Percentiles rank a stretch among this genome's conserved stretches.
phyloP scores from a whole-genome alignment of 64 coral and sea anemone species.

The Porites australiensis region DNA sequence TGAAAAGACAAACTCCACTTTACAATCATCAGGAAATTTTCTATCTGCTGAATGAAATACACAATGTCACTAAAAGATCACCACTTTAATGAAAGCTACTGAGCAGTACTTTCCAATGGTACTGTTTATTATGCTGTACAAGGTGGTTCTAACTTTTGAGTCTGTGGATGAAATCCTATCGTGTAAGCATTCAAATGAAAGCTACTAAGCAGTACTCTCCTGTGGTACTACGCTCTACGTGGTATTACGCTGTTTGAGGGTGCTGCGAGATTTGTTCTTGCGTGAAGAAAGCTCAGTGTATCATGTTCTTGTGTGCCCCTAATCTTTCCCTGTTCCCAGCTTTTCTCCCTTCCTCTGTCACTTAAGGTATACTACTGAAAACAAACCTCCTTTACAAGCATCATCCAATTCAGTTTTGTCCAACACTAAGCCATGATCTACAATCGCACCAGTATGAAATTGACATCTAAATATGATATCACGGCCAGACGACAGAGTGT shows the following conservation, averaged over 20 bases:
- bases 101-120: background rate
- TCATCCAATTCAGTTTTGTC: slow-evolving; percentile 93
- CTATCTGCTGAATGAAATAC: slow-evolving; percentile 65
- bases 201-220: no score
- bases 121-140: no score
- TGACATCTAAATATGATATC: slow-evolving; percentile 97
- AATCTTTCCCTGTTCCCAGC: no score
- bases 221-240: no score
- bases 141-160: no score
- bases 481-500: slow-evolving; percentile 86
- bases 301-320: no score
- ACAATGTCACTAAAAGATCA: background rate
- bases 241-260: no score
- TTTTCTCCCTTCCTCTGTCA: no score
- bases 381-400: slow-evolving; percentile 78
- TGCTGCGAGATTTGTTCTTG: no score
- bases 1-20: slow-evolving; percentile 96
- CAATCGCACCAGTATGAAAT: slow-evolving; percentile 89
- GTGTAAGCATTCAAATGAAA: no score
- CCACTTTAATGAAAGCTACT: background rate
- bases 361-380: background rate
- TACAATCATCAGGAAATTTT: slow-evolving; percentile 85
- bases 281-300: no score
- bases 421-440: slow-evolving; percentile 81
- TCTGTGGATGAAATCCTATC: no score